Conservation (phyloP, 2,797 vertebrate genomes). For the Lateolabrax maculatus region DNA sequence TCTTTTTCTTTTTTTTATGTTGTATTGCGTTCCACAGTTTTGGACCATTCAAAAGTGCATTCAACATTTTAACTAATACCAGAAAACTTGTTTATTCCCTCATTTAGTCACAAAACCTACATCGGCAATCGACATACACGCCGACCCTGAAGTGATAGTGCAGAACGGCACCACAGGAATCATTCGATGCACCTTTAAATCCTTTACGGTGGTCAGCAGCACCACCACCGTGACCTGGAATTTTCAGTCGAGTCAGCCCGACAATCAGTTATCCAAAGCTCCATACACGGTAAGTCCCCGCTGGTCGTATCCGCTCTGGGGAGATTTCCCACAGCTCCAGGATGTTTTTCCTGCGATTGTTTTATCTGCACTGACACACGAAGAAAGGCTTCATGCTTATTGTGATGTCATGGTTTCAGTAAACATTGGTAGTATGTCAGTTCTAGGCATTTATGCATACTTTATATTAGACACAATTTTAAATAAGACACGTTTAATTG, state of each 20-base stretch:
- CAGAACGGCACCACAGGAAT: conserved; percentile 92
- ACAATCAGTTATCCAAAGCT: conserved; percentile 43
- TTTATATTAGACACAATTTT: not conserved
- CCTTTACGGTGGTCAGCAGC: conserved; percentile 85
- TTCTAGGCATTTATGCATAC: not conserved
- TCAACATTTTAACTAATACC: not conserved
- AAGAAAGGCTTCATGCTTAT: not conserved
- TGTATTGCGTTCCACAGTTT: not conserved
- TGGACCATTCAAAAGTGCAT: not conserved
- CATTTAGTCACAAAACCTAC: conserved; percentile 67
- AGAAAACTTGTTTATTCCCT: not conserved
- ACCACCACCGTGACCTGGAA: conserved; percentile 88
- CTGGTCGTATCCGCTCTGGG: not conserved
- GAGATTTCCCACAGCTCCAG: conserved; percentile 36
- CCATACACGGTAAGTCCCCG: conserved; percentile 59
- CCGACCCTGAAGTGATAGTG: conserved; percentile 87
- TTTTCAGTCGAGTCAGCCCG: conserved; percentile 86
- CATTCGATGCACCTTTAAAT: conserved; percentile 91
- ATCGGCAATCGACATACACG: conserved; percentile 87
- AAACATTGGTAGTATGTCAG: not conserved
- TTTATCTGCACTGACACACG: conserved; percentile 7
- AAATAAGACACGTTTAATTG: not conserved
- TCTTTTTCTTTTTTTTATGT: too few relatives aligned
- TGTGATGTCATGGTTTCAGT: not conserved
- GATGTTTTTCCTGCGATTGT: conserved; percentile 63